phyloP scores from a whole-genome alignment of 2,797 vertebrate genomes.

The Danio aesculapii region DNA sequence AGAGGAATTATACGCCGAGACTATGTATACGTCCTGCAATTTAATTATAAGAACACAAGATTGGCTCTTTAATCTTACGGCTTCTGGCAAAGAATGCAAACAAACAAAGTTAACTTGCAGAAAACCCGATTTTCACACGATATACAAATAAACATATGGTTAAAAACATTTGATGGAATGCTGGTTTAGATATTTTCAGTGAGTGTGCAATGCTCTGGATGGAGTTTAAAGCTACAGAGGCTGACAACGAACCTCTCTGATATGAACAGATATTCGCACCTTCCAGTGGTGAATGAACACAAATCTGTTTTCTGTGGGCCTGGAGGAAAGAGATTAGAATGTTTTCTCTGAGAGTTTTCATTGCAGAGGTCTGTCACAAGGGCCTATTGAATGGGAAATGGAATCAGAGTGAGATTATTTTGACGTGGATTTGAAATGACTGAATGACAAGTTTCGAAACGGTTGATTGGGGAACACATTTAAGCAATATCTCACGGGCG shows the following conservation, averaged over 20 bases:
- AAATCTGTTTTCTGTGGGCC: constrained; percentile 53
- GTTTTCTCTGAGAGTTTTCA: constrained; percentile 34
- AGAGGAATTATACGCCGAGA: constrained; percentile 61
- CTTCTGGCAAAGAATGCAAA: constrained; percentile 57
- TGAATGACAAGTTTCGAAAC: constrained; percentile 24
- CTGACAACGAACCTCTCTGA: constrained; percentile 43
- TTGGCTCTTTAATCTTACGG: constrained; percentile 46
- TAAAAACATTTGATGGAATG: constrained; percentile 25
- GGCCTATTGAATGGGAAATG: constrained; percentile 18
- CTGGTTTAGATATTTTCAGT: background rate
- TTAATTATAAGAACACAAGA: constrained; percentile 52
- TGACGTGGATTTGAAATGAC: constrained; percentile 15
- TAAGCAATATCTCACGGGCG: background rate
- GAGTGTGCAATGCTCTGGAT: constrained; percentile 1
- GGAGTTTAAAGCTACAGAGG: constrained; percentile 30
- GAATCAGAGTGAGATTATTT: constrained; percentile 35
- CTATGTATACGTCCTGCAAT: constrained; percentile 50
- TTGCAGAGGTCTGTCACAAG: constrained; percentile 17
- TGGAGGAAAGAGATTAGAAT: constrained; percentile 63
- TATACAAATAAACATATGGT: constrained; percentile 12
- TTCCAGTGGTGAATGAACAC: constrained; percentile 46
- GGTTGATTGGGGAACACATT: background rate
- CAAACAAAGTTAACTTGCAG: constrained; percentile 29
- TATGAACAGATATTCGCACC: constrained; percentile 52
- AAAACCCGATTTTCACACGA: constrained; percentile 26